Base-by-base conservation (phyloP, 2,113 vertebrate species). In the Myiozetetes cayanensis region DNA sequence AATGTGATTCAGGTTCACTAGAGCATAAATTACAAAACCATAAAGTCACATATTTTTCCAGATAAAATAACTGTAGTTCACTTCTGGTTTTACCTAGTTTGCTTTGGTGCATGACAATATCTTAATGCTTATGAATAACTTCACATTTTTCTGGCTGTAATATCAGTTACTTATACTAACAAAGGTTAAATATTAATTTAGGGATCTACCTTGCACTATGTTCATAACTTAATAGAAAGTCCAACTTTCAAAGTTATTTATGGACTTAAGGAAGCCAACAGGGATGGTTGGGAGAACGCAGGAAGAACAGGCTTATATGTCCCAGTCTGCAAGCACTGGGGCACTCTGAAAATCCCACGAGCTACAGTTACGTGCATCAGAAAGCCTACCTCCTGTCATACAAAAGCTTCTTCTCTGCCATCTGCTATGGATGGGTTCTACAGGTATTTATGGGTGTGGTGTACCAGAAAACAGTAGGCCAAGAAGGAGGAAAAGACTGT, bases 181-280 rank as follows among this genome's bases (percentile, higher is more conserved):
- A 88, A 61, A 73, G 27, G 82, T 93, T 94, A 90, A 92, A 93
- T 80, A 94, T 85, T 90, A 93, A 95, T 85, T 84, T 85, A 79
- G 21, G 14, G 9, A 71, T 61, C 59, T 87, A 65, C 49, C 59
- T 68, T 75, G 20, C 20, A 77, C 74, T 72, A 65, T 86, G 15
- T 67, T 93, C 43, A 49, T 86, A 91, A 81, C 55, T 91, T 58
- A 71, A 31, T 27, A 65, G 70, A 84, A 88, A 84, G 39, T 78
- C 5, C n/a, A 84, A 35, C 31, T 89, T 91, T 18, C 41, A 70
- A 68, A 89, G 8, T 61, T 46, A n/a, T 59, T 90, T 81, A 59
- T 2, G 0, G 50, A 31, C 47, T 33, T 90, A 71, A 90, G 9
- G 46, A 96, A 80, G 46, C 12, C 55, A 94, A 31, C 6, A 44